phyloP scores from a whole-genome alignment of 2,113 vertebrate genomes.

The Macrotis lagotis region DNA sequence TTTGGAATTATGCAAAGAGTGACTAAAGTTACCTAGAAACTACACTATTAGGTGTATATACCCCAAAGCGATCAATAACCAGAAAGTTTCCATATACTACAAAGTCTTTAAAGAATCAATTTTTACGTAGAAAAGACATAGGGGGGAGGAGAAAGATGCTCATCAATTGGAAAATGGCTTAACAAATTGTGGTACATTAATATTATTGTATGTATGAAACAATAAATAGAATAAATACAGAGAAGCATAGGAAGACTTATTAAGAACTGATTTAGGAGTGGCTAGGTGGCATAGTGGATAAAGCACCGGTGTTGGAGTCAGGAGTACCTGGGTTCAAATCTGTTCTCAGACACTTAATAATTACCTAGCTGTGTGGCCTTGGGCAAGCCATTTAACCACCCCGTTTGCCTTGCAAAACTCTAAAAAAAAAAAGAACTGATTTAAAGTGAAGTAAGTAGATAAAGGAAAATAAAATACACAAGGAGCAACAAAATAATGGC shows the following conservation, averaged over 20 bases:
- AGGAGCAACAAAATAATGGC: background rate
- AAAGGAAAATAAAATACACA: background rate
- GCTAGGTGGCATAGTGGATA: too few species aligned
- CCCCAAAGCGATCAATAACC: background rate
- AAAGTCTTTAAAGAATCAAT: background rate
- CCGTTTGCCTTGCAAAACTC: too few species aligned
- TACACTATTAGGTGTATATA: too few species aligned
- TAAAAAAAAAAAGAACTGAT: too few species aligned
- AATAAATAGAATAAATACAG: background rate
- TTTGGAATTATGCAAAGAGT: too few species aligned
- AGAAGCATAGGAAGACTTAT: background rate
- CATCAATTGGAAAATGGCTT: background rate
- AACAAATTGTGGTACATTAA: background rate
- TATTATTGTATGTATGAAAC: background rate
- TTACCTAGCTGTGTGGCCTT: too few species aligned
- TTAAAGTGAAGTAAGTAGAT: background rate
- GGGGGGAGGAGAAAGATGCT: background rate
- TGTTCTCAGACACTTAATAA: too few species aligned
- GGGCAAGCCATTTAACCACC: too few species aligned
- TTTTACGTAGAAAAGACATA: background rate
- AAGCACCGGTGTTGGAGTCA: too few species aligned
- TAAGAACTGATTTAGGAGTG: background rate
- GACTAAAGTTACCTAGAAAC: too few species aligned
- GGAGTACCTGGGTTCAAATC: too few species aligned
- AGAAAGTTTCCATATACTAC: background rate